These are phyloP conservation scores for Parauchenoglanis ngamensis DNA, from an alignment of 2,797 vertebrate genomes.

Conservation along the genomic window DNA sequence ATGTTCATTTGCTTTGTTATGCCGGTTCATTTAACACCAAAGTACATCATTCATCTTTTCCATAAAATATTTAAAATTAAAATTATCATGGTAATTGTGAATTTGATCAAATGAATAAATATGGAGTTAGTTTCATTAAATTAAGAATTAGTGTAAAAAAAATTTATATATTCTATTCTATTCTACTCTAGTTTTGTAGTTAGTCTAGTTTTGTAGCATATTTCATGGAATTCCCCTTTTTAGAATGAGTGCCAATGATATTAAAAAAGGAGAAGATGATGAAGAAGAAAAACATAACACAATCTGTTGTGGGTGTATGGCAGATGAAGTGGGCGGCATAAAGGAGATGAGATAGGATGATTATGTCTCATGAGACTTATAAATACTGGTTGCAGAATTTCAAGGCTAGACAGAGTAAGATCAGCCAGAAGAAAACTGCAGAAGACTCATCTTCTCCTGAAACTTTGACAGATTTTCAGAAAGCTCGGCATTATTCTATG, in stretches of 20 bases:
- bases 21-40: neutral
- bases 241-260: neutral
- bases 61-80: neutral
- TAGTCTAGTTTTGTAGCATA: no score
- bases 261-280: neutral
- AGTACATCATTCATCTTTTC: neutral
- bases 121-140: neutral
- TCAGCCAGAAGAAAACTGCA: conserved; percentile 54
- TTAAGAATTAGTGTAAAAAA: no score
- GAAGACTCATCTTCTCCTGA: conserved; percentile 7
- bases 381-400: conserved; percentile 70
- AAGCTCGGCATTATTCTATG: neutral
- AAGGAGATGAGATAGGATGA: conserved; percentile 65
- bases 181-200: neutral
- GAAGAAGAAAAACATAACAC: conserved; percentile 11
- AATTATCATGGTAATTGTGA: neutral
- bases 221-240: conserved; percentile 19
- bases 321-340: conserved; percentile 64
- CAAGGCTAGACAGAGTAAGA: conserved; percentile 55
- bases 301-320: conserved; percentile 55
- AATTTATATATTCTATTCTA: no score
- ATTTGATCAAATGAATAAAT: neutral
- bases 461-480: conserved; percentile 17
- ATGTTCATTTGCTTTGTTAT: neutral
- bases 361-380: conserved; percentile 65